phyloP scores from a whole-genome alignment of 23 tunicate genomes.

The Corella eumyota region DNA sequence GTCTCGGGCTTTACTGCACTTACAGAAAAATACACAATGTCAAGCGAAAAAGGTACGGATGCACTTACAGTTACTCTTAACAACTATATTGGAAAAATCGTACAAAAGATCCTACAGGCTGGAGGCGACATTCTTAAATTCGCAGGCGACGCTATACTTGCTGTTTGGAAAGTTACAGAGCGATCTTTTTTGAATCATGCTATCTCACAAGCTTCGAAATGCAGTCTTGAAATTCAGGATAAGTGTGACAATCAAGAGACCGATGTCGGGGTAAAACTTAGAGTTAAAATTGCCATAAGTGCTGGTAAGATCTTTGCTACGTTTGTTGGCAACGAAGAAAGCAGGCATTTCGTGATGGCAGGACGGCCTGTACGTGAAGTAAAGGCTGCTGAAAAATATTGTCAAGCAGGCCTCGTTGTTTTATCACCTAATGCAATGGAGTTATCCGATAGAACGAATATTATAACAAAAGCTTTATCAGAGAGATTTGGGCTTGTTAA shows the following conservation, averaged over 20 bases:
- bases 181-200: slow-evolving; percentile 55
- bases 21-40: slow-evolving; percentile 82
- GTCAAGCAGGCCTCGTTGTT: slow-evolving; percentile 85
- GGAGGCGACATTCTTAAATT: slow-evolving; percentile 96
- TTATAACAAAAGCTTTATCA: slow-evolving; percentile 28
- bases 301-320: slow-evolving; percentile 93
- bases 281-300: slow-evolving; percentile 95
- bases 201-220: slow-evolving; percentile 65
- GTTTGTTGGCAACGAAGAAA: slow-evolving; percentile 73
- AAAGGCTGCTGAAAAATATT: slow-evolving; percentile 95
- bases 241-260: slow-evolving; percentile 89
- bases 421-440: slow-evolving; percentile 94
- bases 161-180: slow-evolving; percentile 85
- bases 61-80: slow-evolving; percentile 85
- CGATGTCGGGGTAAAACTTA: slow-evolving; percentile 90
- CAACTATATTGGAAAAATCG: slow-evolving; percentile 84
- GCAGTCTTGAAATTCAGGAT: slow-evolving; percentile 72
- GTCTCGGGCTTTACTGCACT: slow-evolving; percentile 96
- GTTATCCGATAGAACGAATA: slow-evolving; percentile 56
- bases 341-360: slow-evolving; percentile 84
- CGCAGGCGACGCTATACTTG: slow-evolving; percentile 98
- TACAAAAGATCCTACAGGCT: slow-evolving; percentile 48
- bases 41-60: slow-evolving; percentile 82
- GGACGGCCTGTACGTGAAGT: slow-evolving; percentile 95
- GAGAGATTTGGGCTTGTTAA: slow-evolving; percentile 70